These are phyloP conservation scores for Prolemur simus DNA, from an alignment of 2,113 vertebrate genomes.

Conservation along the genomic window DNA sequence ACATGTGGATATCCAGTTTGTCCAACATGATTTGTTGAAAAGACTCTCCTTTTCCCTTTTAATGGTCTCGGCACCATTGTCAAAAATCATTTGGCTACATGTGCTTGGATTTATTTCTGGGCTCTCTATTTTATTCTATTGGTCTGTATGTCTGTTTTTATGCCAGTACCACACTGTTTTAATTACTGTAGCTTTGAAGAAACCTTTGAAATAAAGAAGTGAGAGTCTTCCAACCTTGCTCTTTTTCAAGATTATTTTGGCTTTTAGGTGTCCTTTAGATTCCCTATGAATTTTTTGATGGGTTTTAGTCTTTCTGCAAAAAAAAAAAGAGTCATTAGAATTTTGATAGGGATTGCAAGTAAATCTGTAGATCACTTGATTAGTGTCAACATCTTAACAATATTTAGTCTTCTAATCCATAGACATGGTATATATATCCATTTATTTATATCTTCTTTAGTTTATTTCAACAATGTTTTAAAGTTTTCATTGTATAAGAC, in stretches of 20 bases:
- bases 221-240: not conserved
- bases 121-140: not conserved
- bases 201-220: not conserved
- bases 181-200: not conserved
- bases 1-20: not conserved
- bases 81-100: not conserved
- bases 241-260: not conserved
- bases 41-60: not conserved
- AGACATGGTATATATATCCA: not conserved
- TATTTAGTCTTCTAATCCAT: not conserved
- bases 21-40: not conserved
- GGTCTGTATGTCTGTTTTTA: not conserved
- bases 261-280: not conserved
- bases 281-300: not conserved
- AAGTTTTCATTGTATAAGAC: not conserved
- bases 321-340: not conserved
- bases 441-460: not conserved
- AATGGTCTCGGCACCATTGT: not conserved
- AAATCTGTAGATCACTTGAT: not conserved
- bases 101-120: not conserved
- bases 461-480: not conserved
- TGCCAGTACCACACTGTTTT: not conserved
- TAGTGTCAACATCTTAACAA: not conserved
- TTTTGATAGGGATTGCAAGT: not conserved
- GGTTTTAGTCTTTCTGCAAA: not conserved